Evolutionary conservation across 2,888 invertebrate species (phyloP), one percentile per base, ranked within the genome.

Genomic region (Coelinius sp.): DNA sequence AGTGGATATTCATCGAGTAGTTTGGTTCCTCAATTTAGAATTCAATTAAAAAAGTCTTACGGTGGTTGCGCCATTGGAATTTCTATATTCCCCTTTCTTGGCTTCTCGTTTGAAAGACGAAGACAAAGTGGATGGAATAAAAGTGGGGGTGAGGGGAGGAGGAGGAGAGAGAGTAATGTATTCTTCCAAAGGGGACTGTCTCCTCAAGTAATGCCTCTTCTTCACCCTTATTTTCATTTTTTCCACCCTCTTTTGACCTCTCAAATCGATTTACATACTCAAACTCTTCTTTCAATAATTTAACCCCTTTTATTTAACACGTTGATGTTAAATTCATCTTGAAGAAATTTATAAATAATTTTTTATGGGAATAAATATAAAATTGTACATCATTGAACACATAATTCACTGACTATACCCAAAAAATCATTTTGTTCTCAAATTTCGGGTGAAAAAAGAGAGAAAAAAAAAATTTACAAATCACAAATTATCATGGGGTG

Each of bases 41-140:
- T 75, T 76, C 75, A 76, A 76, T 76, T 76, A 75, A 76, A 76
- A 76, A 69, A 14, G 74, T 73, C 76, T 76, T 73, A 70, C 53
- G 53, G 35, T 46, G 25, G 38, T 68, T 46, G 71, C 70, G 41
- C 25, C 66, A 46, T 20, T 25, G 71, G 74, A 74, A 76, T 75
- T 75, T 70, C 65, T 46, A 70, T 71, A 71, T 69, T 75, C 71
- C 71, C 41, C 74, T 64, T 75, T 70, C 56, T 49, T 62, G 17
- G 41, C 67, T 31, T 25, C 38, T 41, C 22, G 41, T 63, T 63
- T 41, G 63, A 25, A 25, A 22, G 68, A 64, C 41, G 63, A 64
- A 56, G 59, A 72, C 68, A 38, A 73, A 66, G 14, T 73, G 53
- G 46, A 27, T 65, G 31, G 70, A 38, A 62, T 44, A 31, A 63